These are phyloP conservation scores for Anguilla megastoma DNA, from an alignment of 2,797 vertebrate genomes.

Conservation along the genomic window DNA sequence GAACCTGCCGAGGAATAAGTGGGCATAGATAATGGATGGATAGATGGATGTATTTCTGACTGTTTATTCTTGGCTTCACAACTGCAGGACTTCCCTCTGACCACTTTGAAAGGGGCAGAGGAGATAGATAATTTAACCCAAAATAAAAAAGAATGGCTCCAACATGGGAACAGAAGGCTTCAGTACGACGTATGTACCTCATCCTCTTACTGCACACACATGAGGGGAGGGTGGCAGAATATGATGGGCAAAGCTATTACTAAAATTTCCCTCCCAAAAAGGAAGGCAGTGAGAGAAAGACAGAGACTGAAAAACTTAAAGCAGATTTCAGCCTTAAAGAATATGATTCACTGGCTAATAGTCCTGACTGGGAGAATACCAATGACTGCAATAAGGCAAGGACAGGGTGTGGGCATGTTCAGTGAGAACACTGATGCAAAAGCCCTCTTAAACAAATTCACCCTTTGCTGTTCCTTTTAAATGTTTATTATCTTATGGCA, in stretches of 20 bases:
- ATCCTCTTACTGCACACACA: background rate
- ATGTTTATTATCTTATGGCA: too few relatives aligned
- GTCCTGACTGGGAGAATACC: slow-evolving; percentile 8
- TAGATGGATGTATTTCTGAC: too few relatives aligned
- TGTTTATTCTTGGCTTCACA: background rate
- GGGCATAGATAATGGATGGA: too few relatives aligned
- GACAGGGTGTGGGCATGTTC: background rate
- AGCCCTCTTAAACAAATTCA: background rate
- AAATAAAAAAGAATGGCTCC: slow-evolving; percentile 44
- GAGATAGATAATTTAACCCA: slow-evolving; percentile 54
- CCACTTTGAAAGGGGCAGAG: slow-evolving; percentile 26
- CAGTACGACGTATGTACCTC: background rate
- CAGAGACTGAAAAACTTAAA: slow-evolving; percentile 18
- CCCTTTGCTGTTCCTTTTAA: too few relatives aligned
- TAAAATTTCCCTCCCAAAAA: background rate
- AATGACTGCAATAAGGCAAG: background rate
- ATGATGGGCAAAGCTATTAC: slow-evolving; percentile 28
- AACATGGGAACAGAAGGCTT: background rate
- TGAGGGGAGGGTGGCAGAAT: slow-evolving; percentile 22
- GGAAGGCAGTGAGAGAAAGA: background rate
- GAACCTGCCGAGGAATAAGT: too few relatives aligned
- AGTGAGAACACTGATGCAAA: background rate
- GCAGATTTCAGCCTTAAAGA: slow-evolving; percentile 61
- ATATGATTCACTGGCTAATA: slow-evolving; percentile 55
- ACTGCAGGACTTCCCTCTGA: background rate